Conservation (phyloP, 2,113 vertebrate species). For the Rhagologus leucostigma region DNA sequence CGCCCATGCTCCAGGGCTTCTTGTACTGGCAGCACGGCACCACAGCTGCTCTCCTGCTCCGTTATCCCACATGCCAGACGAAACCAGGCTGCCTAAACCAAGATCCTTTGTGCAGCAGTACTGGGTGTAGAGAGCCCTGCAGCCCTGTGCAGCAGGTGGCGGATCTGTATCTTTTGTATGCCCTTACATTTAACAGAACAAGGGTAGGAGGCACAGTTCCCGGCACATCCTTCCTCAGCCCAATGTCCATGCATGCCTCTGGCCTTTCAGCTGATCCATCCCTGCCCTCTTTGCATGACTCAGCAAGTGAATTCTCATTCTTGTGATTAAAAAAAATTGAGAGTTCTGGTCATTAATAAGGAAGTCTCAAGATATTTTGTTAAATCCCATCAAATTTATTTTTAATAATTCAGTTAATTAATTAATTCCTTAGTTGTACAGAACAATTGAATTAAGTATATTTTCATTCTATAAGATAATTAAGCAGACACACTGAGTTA, state of each 20-base stretch:
- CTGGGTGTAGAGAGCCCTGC: neutral
- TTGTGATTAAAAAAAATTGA: neutral
- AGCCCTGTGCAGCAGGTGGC: neutral
- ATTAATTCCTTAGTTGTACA: neutral
- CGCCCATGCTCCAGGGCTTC: neutral
- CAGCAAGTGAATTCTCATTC: neutral
- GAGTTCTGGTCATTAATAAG: neutral
- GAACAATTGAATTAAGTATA: neutral
- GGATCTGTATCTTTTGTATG: neutral
- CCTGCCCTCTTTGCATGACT: neutral
- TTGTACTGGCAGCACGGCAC: neutral
- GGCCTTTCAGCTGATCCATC: neutral
- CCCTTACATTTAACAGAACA: neutral
- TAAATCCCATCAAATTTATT: neutral
- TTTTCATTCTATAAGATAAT: neutral
- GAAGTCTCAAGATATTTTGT: neutral
- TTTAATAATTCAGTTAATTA: neutral
- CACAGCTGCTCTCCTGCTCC: neutral
- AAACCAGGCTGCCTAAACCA: neutral
- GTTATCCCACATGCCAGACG: neutral
- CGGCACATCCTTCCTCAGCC: neutral
- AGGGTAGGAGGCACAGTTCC: neutral
- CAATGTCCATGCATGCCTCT: neutral
- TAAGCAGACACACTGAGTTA: neutral
- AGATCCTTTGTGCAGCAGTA: neutral